Evolutionary conservation across 1,140 invertebrate genomes (phyloP).

Genomic region (Drosophila rhopaloa): DNA sequence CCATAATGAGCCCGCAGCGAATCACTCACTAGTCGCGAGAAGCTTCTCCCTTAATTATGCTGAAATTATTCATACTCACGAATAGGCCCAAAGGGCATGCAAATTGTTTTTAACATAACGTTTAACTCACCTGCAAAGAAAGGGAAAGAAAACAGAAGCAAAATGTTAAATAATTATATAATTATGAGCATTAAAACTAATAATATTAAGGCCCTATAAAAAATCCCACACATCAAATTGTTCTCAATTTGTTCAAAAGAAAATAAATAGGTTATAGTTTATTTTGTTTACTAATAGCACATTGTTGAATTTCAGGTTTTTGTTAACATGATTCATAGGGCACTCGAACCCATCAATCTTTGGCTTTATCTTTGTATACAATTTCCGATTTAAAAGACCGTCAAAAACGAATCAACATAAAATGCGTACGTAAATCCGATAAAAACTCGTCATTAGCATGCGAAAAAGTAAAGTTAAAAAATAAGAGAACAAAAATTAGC

Average conservation of each 20-base stretch:
- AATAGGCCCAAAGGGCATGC: conserved; percentile 57
- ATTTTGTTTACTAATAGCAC: conserved; percentile 43
- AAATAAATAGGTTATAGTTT: conserved; percentile 17
- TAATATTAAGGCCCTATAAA: conserved; percentile 23
- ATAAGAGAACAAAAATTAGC: conserved; percentile 32
- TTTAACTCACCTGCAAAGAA: conserved; percentile 76
- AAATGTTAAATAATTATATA: conserved; percentile 71
- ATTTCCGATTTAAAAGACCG: conserved; percentile 51
- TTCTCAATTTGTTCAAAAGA: conserved; percentile 23
- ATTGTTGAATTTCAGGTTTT: conserved; percentile 29
- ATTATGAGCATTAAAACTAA: conserved; percentile 50
- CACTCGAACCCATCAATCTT: conserved; percentile 55
- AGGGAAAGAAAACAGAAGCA: conserved; percentile 57
- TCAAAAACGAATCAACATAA: conserved; percentile 22
- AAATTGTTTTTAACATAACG: conserved; percentile 56
- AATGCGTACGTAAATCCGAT: conserved; percentile 30
- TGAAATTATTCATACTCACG: conserved; percentile 72
- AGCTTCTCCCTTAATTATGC: conserved; percentile 52
- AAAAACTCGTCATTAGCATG: conserved; percentile 55
- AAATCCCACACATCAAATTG: conserved; percentile 21
- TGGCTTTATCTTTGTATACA: conserved; percentile 41
- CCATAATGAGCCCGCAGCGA: conserved; percentile 21
- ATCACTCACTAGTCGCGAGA: conserved; percentile 12
- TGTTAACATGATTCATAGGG: conserved; percentile 50
- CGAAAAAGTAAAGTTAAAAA: conserved; percentile 36